Evolutionary conservation across 2,113 vertebrate species (phyloP).

Genomic region (Oreochromis aureus): DNA sequence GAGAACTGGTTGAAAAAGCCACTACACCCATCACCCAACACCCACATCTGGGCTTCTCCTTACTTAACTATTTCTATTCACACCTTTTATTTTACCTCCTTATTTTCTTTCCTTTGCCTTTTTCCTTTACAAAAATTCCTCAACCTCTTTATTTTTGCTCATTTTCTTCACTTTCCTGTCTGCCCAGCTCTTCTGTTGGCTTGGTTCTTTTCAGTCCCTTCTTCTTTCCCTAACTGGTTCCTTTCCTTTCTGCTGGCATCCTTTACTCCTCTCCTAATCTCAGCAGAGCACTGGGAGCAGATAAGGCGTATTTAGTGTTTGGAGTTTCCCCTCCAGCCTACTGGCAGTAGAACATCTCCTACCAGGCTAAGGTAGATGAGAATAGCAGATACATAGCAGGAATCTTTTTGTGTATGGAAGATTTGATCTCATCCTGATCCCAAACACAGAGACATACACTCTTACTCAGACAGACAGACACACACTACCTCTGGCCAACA

Average conservation of each 20-base stretch:
- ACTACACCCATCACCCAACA: not conserved
- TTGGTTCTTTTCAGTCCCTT: not conserved
- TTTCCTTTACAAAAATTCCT: not conserved
- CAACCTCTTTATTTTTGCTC: not conserved
- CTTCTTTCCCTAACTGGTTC: not conserved
- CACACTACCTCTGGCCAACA: not conserved
- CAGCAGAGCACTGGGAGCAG: slow-evolving; percentile 44
- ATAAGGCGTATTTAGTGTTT: slow-evolving; percentile 70
- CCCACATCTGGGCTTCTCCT: not conserved
- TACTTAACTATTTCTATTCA: not conserved
- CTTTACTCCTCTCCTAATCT: slow-evolving; percentile 58
- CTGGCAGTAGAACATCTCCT: slow-evolving; percentile 60
- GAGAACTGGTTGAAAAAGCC: not conserved
- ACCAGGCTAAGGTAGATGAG: slow-evolving; percentile 64
- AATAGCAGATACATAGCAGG: slow-evolving; percentile 55
- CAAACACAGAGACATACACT: slow-evolving; percentile 9
- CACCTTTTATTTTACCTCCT: not conserved
- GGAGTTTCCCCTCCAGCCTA: slow-evolving; percentile 47
- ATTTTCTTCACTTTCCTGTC: not conserved
- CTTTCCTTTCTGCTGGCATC: slow-evolving; percentile 16
- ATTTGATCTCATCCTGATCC: slow-evolving; percentile 55
- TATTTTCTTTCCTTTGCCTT: not conserved
- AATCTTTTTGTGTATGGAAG: slow-evolving; percentile 44
- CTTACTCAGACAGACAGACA: not conserved
- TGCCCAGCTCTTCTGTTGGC: not conserved